phyloP scores from a whole-genome alignment of 2,888 invertebrate species.

The Bellardia bayeri region DNA sequence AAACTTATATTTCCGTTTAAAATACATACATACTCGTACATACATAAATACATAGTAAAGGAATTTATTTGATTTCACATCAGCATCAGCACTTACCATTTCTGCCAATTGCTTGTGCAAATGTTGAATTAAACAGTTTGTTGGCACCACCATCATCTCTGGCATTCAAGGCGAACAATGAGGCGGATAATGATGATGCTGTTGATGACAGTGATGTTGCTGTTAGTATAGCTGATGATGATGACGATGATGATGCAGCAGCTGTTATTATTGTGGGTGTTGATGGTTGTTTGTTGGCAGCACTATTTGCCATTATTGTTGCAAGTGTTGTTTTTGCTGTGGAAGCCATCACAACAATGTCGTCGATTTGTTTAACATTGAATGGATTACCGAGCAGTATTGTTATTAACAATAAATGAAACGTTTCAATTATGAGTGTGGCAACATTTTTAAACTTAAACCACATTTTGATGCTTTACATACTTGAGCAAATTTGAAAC shows the following conservation, averaged over 20 bases:
- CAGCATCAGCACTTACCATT: slow-evolving; percentile 54
- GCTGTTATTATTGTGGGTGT: background rate
- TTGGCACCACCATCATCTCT: slow-evolving; percentile 10
- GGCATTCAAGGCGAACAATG: slow-evolving; percentile 6
- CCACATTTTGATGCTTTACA: slow-evolving; percentile 77
- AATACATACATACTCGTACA: no score
- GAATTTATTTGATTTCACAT: background rate
- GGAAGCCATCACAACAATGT: slow-evolving; percentile 71
- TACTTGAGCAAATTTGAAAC: slow-evolving; percentile 68
- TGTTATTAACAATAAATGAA: slow-evolving; percentile 77
- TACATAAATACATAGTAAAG: background rate
- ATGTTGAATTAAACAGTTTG: slow-evolving; percentile 48
- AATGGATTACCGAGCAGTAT: slow-evolving; percentile 74
- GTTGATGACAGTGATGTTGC: slow-evolving; percentile 24
- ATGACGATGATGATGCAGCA: slow-evolving; percentile 1
- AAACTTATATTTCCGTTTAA: background rate
- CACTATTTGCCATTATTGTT: slow-evolving; percentile 46
- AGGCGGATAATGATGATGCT: slow-evolving; percentile 41
- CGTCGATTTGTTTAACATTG: slow-evolving; percentile 75
- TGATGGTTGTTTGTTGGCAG: slow-evolving; percentile 22
- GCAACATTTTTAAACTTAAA: slow-evolving; percentile 77
- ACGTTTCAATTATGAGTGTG: slow-evolving; percentile 77
- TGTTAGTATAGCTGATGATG: slow-evolving; percentile 25
- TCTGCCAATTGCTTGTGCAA: slow-evolving; percentile 23
- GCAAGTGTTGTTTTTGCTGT: slow-evolving; percentile 59